phyloP scores from a whole-genome alignment of 2,888 invertebrate genomes.

The Cynaeus angustus region DNA sequence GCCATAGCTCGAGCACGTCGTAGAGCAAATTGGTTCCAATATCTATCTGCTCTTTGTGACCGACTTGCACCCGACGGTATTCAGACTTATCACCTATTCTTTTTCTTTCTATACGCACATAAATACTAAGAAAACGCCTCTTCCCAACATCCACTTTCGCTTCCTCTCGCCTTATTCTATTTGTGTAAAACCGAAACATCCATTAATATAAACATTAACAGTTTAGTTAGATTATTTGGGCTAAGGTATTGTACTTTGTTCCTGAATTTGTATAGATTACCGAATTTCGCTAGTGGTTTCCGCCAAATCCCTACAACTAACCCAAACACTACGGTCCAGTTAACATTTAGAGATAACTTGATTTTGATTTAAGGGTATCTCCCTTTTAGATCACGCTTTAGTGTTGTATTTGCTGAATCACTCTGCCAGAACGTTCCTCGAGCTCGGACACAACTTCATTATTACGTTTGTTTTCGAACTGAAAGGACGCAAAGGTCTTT shows the following conservation, averaged over 20 bases:
- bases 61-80: slow-evolving; percentile 12
- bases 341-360: slow-evolving; percentile 54
- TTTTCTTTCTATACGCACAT: slow-evolving; percentile 12
- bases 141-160: background rate
- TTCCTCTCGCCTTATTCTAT: slow-evolving; percentile 1
- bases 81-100: slow-evolving; percentile 20
- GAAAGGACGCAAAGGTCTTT: slow-evolving; percentile 18
- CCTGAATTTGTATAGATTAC: slow-evolving; percentile 43
- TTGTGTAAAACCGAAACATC: slow-evolving; percentile 8
- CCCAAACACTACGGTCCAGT: slow-evolving; percentile 53
- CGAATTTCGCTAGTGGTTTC: slow-evolving; percentile 41
- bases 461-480: slow-evolving; percentile 15
- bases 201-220: slow-evolving; percentile 36
- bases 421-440: slow-evolving; percentile 6
- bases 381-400: slow-evolving; percentile 45
- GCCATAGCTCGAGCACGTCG: slow-evolving; percentile 60
- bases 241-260: slow-evolving; percentile 31
- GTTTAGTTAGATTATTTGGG: slow-evolving; percentile 30
- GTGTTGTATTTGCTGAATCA: slow-evolving; percentile 37
- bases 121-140: slow-evolving; percentile 13
- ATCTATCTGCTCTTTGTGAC: slow-evolving; percentile 55
- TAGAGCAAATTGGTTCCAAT: slow-evolving; percentile 65
- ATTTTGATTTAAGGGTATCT: slow-evolving; percentile 53
- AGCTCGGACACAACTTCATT: slow-evolving; percentile 14
- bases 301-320: slow-evolving; percentile 52